phyloP scores from a whole-genome alignment of 2,113 vertebrate species.

The Sylvilagus bachmani region DNA sequence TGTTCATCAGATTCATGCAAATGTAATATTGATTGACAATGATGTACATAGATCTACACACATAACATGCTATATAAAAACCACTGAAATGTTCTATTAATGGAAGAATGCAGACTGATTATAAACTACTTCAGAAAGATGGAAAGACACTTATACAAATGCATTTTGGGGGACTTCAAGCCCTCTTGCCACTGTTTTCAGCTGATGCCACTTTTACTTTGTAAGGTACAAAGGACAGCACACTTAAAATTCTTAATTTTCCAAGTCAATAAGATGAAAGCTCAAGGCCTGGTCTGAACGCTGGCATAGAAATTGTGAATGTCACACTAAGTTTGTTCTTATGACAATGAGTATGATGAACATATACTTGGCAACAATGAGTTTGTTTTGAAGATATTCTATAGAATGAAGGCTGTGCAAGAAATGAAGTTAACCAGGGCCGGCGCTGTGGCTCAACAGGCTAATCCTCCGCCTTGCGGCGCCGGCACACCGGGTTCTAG shows the following conservation, averaged over 20 bases:
- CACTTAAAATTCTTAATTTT: constrained; percentile 57
- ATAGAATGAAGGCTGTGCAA: not conserved
- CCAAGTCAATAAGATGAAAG: constrained; percentile 26
- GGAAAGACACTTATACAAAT: not conserved
- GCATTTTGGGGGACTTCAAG: constrained; percentile 14
- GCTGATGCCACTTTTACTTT: not conserved
- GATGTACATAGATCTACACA: constrained; percentile 57
- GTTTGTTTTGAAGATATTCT: not conserved
- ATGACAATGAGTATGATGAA: not conserved
- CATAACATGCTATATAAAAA: constrained; percentile 30
- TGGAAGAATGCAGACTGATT: constrained; percentile 49
- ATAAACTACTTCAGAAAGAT: constrained; percentile 64
- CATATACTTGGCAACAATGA: not conserved
- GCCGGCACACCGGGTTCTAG: too few species aligned
- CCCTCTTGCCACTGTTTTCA: not conserved
- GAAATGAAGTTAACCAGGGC: constrained; percentile 45
- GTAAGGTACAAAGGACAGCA: too few species aligned
- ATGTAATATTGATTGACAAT: constrained; percentile 64
- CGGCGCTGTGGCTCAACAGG: too few species aligned
- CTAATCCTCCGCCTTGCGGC: too few species aligned
- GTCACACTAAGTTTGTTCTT: not conserved
- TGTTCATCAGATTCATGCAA: constrained; percentile 73
- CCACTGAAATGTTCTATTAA: constrained; percentile 57
- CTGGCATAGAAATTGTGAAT: not conserved
- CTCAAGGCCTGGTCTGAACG: not conserved